phyloP scores from a whole-genome alignment of 2,113 vertebrate species.

The Bombycilla garrulus region DNA sequence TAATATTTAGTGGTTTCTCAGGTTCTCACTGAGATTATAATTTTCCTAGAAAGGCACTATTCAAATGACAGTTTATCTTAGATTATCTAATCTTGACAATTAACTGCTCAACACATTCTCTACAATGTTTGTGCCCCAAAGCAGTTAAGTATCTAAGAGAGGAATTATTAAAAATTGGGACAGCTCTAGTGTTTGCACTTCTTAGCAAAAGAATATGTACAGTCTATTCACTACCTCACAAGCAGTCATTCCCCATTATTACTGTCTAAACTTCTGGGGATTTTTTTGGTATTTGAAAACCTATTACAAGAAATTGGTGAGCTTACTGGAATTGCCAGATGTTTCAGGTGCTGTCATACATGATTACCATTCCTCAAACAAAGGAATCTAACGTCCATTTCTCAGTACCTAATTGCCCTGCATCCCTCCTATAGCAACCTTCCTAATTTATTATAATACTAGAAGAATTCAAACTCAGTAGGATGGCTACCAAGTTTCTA shows the following conservation, averaged over 20 bases:
- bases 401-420: neutral
- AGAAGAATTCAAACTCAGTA: neutral
- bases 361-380: conserved; percentile 6
- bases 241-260: conserved; percentile 31
- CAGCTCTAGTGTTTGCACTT: conserved; percentile 46
- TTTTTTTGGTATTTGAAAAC: conserved; percentile 18
- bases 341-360: conserved; percentile 47
- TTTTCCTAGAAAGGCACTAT: conserved; percentile 47
- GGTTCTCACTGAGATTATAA: conserved; percentile 53
- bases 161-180: conserved; percentile 62
- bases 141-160: conserved; percentile 50
- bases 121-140: conserved; percentile 38
- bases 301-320: conserved; percentile 44
- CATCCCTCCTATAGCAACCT: neutral
- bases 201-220: conserved; percentile 43
- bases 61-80: conserved; percentile 65
- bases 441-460: neutral
- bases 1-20: conserved; percentile 28
- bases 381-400: conserved; percentile 27
- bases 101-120: conserved; percentile 56
- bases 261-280: neutral
- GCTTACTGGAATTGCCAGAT: conserved; percentile 16
- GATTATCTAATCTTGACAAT: conserved; percentile 18
- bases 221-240: conserved; percentile 17
- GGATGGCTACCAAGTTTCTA: neutral